Base-by-base conservation (phyloP, 1,140 invertebrate species). In the Drosophila neocordata region DNA sequence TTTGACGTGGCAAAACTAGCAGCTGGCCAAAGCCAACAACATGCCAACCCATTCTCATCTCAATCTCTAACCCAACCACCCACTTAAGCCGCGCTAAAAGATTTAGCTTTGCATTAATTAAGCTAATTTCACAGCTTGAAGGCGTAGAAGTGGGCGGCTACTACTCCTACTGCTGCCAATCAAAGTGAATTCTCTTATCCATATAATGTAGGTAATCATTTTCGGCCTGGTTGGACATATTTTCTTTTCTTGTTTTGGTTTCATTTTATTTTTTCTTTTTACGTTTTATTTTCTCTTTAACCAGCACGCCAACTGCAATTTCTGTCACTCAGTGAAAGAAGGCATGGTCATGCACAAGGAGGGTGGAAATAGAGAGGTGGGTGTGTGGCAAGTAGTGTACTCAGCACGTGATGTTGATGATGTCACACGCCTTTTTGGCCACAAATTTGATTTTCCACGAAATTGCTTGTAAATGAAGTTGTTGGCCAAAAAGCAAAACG, bases 31-130 rank as follows among this genome's bases (percentile, higher is more conserved):
- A 24, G 6, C 31, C n/a, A 24, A 24, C 24, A 24, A 24, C 24
- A 24, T 24, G 27, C 27, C 27, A 31, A 31, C 4, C 27, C 6
- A 31, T 31, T 31, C 27, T 31, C 27, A 2, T 4, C 27, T 6
- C 27, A 31, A 6, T 6, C 5, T 31, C 24, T 2, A 24, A 4
- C 24, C 13, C 44, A 59, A 15, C 18, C 24, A 13, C 20, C 24
- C 68, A 76, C 80, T 83, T 77, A 59, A 77, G 82, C 52, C 27
- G 22, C 31, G 59, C 82, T 87, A 76, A 82, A 87, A 78, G 82
- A 81, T 78, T 82, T 76, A 66, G 74, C 70, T 81, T 87, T 85
- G 82, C 82, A 85, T 85, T 72, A 69, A 85, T 85, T 87, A 82
- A 68, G 82, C 62, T 76, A 85, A 77, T 77, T 79, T 83, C 76